Base-by-base conservation (phyloP, 1,140 invertebrate species). In the Onthophagus taurus region DNA sequence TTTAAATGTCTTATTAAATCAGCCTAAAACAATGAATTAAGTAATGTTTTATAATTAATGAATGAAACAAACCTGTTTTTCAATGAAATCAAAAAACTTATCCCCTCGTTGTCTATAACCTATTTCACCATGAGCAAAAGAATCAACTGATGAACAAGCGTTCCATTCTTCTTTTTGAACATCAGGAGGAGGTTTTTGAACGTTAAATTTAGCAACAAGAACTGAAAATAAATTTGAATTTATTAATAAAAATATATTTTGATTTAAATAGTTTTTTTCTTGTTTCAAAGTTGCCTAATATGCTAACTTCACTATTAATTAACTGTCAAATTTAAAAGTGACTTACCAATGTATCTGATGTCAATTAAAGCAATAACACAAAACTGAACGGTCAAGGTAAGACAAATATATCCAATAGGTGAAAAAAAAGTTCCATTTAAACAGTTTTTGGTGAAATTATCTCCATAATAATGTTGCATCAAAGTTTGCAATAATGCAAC, bases 391-490 rank as follows among this genome's bases (percentile, higher is more conserved):
- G 70, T 66, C 43, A 71, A 74, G 21, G 79, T 64, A 0, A 70
- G 44, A 11, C 71, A 59, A 29, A 79, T 61, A 55, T 79, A 79
- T 54, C 66, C 67, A 14, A 71, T 59, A 0, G 77, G 71, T 2
- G 75, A 75, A n/a, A 76, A 65, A 44, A 72, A 67, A 29, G 71
- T 67, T 2, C 68, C 72, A 29, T 66, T 57, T 17, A 67, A 55
- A 51, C 78, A 80, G 50, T 78, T 76, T 21, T 64, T 49, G 29
- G 67, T 69, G 49, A 79, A 79, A 57, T 78, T 57, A 14, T 65
- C 57, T 36, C 72, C 71, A 54, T 80, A 79, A 12, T 68, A 76
- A 45, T 81, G 76, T 61, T 80, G 77, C 31, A 79, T 64, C 38
- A 78, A 45, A 3, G 75, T 71, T 49, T 77, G 73, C 2, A 80